Conservation (phyloP, 1,140 invertebrate genomes). For the Oscheius sp. region DNA sequence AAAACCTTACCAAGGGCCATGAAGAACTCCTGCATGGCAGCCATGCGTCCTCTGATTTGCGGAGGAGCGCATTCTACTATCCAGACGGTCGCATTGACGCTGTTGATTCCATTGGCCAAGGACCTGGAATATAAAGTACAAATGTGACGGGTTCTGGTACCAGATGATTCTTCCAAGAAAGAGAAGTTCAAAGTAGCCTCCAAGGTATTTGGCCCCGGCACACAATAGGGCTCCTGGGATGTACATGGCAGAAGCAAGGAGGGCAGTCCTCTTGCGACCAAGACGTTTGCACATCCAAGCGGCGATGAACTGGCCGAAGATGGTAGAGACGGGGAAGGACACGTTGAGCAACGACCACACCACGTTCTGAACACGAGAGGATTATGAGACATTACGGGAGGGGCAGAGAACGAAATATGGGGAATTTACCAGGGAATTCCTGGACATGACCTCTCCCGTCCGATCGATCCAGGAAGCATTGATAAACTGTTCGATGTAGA, state of each 20-base stretch:
- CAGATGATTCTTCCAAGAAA: too few species aligned
- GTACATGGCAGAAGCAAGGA: slow-evolving; percentile 32
- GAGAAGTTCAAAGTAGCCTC: too few species aligned
- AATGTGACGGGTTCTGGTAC: neutral
- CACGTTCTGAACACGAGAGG: slow-evolving; percentile 27
- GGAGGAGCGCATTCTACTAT: slow-evolving; percentile 42
- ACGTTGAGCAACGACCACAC: slow-evolving; percentile 43
- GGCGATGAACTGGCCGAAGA: slow-evolving; percentile 39
- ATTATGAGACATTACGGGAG: too few species aligned
- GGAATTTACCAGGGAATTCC: slow-evolving; percentile 36
- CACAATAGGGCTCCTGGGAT: too few species aligned
- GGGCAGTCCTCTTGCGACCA: slow-evolving; percentile 37
- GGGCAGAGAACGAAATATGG: neutral
- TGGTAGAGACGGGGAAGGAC: slow-evolving; percentile 40
- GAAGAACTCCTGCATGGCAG: slow-evolving; percentile 43
- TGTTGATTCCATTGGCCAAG: slow-evolving; percentile 37
- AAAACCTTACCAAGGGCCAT: slow-evolving; percentile 28
- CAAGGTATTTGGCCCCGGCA: too few species aligned
- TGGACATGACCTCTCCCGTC: slow-evolving; percentile 27
- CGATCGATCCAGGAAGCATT: slow-evolving; percentile 39
- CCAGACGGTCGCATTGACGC: slow-evolving; percentile 42
- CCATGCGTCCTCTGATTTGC: slow-evolving; percentile 36
- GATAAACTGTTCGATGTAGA: slow-evolving; percentile 40
- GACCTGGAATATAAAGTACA: slow-evolving; percentile 23
- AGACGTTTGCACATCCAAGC: slow-evolving; percentile 30